Base-by-base conservation (phyloP, 2,113 vertebrate genomes). In the Lycocorax pyrrhopterus region DNA sequence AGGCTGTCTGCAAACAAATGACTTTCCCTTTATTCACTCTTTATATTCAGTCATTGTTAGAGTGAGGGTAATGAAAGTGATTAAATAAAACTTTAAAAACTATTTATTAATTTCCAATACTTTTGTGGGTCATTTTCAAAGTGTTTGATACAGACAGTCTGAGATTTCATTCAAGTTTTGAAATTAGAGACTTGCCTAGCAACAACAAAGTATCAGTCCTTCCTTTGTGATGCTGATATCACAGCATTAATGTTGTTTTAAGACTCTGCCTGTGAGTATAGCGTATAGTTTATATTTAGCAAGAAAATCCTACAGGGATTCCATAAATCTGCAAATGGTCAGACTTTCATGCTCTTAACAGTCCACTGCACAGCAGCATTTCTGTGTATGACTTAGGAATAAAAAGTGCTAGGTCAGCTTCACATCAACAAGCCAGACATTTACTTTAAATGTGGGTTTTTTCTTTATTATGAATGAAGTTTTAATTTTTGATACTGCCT, bases 281-380 rank as follows among this genome's bases (percentile, higher is more conserved):
- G 56, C 83, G 85, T 96, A 75, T 22, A 96, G 95, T 96, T 97
- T 97, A 96, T 97, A 98, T 97, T 97, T 98, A 96, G 97, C 97
- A 97, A 96, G 93, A 95, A 97, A 98, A 97, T 97, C 87, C 96
- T 96, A 86, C 86, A 72, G 86, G 91, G 96, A 96, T 95, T 95
- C 80, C 81, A 68, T 90, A 97, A 95, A 97, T 96, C 84, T 97
- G 93, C 71, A 95, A 94, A 91, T 37, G 23, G 73, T 87, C 84
- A 91, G 91, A 92, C 69, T 96, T 41, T 12, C 43, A 72, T 88
- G 93, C 62, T 69, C 15, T 93, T 97, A 93, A 90, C 30, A 55
- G 96, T 94, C 84, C 95, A 95, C 85, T 95, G 94, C 87, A 94
- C 78, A 87, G 51, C 52, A 60, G 67, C 15, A 35, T 96, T 94